Percentiles rank a stretch among this genome's conserved stretches.
These are phyloP conservation scores for Distichodus sexfasciatus DNA, from an alignment of 2,797 vertebrate species.

Conservation along the genomic window DNA sequence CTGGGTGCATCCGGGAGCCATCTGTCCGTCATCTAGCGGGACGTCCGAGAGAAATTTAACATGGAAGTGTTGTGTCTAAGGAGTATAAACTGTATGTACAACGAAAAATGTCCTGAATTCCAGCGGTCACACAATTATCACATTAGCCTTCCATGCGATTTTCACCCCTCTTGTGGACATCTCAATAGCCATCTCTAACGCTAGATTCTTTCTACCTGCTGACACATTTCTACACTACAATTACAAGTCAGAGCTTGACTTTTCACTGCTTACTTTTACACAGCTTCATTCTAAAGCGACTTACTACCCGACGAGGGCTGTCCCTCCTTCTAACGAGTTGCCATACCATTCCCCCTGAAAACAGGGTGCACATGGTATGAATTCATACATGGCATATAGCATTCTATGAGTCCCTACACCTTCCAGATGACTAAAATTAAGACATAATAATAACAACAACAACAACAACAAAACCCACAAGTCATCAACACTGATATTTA, in stretches of 20 bases:
- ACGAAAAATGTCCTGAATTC: conserved; percentile 37
- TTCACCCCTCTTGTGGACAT: conserved; percentile 2
- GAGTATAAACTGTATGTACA: conserved; percentile 10
- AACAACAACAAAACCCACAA: conserved; percentile 68
- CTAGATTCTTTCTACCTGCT: conserved; percentile 35
- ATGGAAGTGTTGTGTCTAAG: conserved; percentile 30
- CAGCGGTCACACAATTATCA: conserved; percentile 6
- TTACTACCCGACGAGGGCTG: conserved; percentile 13
- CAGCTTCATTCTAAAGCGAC: conserved; percentile 22
- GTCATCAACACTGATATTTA: conserved; percentile 67
- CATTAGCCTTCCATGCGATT: conserved; percentile 10
- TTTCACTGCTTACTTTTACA: conserved; percentile 12
- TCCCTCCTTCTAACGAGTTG: conserved; percentile 18
- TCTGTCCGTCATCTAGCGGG: not conserved
- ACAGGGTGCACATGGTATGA: conserved; percentile 40
- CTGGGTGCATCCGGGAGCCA: not conserved
- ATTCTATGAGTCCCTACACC: conserved; percentile 40
- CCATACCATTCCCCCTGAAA: conserved; percentile 22
- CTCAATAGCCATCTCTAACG: conserved; percentile 32
- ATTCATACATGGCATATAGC: conserved; percentile 10
- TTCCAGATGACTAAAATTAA: conserved; percentile 53
- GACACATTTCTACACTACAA: conserved; percentile 12
- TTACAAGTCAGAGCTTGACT: conserved; percentile 2
- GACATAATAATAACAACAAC: conserved; percentile 61
- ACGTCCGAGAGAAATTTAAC: conserved; percentile 15